Evolutionary conservation across 2,797 vertebrate species (phyloP), one percentile per base, ranked within the genome.

Genomic region (Cottoperca gobio): DNA sequence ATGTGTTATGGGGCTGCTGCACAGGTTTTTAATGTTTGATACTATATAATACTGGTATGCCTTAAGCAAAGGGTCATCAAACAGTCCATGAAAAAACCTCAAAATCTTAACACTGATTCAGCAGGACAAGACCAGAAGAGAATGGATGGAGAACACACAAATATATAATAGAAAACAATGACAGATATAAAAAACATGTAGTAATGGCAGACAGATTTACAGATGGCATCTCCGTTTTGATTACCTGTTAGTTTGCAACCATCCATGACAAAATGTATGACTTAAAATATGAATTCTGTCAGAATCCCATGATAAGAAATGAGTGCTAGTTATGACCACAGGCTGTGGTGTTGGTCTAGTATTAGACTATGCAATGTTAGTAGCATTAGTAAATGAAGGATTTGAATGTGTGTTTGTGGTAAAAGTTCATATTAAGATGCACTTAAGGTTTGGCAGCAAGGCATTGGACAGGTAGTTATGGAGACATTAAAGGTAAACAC

Each of bases 361-460:
- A 0, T 16, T 14, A 39, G 9, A 70, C 19, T 2, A n/a, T 33
- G 14, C 7, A 5, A 33, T 23, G 31, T 53, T 50, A 54, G 70
- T 60, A 65, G 42, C 4, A 40, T 84, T 68, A 73, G 52, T 28
- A 42, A 57, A 84, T 49, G 9, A 68, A 49, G 53, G n/a, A 57
- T 72, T 48, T 23, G 35, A 54, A 58, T 4, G 79, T 23, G 23
- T 39, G 59, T 84, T 82, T 58, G 48, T 28, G 48, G 77, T 70
- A 60, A 70, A 87, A 26, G 31, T 55, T 78, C 57, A 50, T 57
- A 54, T 87, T 94, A 93, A 93, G 91, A 84, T 88, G 92, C 93
- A 94, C 92, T 95, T 94, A 52, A 74, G 91, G 91, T 91, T 91
- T 86, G 86, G 84, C 86, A 92, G 88, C 88, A 91, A 91, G 92